Evolutionary conservation across 1,140 invertebrate genomes (phyloP), one percentile per base, ranked within the genome.

Genomic region (Oryctes rhinoceros): DNA sequence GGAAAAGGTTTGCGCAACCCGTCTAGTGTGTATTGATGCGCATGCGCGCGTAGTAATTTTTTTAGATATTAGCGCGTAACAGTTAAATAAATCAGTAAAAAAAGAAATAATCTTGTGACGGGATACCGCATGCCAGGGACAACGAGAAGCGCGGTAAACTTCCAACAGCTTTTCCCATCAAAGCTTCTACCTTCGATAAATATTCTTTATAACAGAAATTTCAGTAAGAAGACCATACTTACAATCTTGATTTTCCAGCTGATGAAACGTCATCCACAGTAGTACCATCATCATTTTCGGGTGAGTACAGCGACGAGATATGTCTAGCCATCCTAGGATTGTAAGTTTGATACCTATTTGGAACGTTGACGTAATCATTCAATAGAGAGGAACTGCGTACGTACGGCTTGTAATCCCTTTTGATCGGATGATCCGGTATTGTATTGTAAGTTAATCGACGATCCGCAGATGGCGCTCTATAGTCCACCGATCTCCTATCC

Each of bases 331-430:
- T 83, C 82, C 83, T 82, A 24, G 85, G 84, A 83, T 84, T 87
- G 65, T 82, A 82, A 10, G 82, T 83, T 71, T 83, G 82, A 80
- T 85, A 86, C 9, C 82, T 82, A 79, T 82, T 81, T 39, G 84
- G 86, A 11, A 87, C 81, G 78, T 87, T 86, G 15, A 86, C 86
- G 79, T 87, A 87, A 81, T 86, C 86, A 67, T 84, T 86, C 44
- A 85, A 48, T 10, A 84, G 79, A n/a, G 86, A 85, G 76, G 85
- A 84, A 81, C 85, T 87, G 49, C 84, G 80, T 11, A 49, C 80
- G 79, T 87, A 86, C 7, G 83, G 82, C 53, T 82, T 83, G 47
- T 85, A 85, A 9, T 85, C 83, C 74, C 79, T 82, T 24, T 78
- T 78, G 20, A 78, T 48, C 0, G 77, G 24, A 44, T 44, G 18